Percentiles rank a stretch among this genome's conserved stretches.
phyloP scores from a whole-genome alignment of 30 jellyfish, hydroid and myxozoan species.

The Pelagia noctiluca region DNA sequence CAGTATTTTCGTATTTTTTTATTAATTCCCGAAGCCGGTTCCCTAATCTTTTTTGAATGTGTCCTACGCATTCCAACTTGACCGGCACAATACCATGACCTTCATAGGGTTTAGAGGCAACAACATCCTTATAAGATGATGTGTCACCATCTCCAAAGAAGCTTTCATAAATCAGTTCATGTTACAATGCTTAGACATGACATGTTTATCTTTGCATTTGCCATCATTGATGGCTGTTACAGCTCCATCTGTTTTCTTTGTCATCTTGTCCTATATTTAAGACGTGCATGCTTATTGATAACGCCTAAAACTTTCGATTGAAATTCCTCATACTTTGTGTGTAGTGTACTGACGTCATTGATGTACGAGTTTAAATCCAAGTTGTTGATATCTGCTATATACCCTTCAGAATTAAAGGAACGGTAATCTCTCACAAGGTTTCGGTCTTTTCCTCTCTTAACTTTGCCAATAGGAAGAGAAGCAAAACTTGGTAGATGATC shows the following conservation, averaged over 20 bases:
- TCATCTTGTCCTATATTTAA: too few relatives aligned
- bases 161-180: neutral
- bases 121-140: slow-evolving; percentile 36
- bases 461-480: too few relatives aligned
- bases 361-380: too few relatives aligned
- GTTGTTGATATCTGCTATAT: too few relatives aligned
- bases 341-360: too few relatives aligned
- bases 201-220: slow-evolving; percentile 19
- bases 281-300: too few relatives aligned
- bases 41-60: slow-evolving; percentile 68
- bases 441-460: too few relatives aligned
- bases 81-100: slow-evolving; percentile 33
- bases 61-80: slow-evolving; percentile 65
- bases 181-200: slow-evolving; percentile 16
- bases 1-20: slow-evolving; percentile 21
- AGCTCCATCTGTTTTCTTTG: neutral
- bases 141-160: slow-evolving; percentile 42
- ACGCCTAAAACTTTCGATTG: too few relatives aligned
- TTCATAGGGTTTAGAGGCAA: slow-evolving; percentile 31
- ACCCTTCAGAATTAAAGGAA: too few relatives aligned
- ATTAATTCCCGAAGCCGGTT: slow-evolving; percentile 49
- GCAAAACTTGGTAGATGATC: too few relatives aligned
- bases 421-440: too few relatives aligned
- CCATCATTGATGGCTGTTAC: neutral
- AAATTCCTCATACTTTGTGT: too few relatives aligned